Base-by-base conservation (phyloP, 2,888 invertebrate species). In the Amiota minor region DNA sequence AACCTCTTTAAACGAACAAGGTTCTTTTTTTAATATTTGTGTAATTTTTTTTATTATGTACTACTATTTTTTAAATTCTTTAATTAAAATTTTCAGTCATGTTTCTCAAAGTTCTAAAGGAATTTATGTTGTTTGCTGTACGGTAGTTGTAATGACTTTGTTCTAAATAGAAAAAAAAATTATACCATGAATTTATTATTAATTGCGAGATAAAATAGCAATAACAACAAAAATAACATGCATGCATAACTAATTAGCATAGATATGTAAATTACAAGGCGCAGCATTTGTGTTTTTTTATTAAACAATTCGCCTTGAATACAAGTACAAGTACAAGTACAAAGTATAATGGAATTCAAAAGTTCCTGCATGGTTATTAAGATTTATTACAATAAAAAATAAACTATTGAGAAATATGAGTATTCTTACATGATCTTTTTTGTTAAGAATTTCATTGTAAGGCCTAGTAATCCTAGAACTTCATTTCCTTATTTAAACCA, bases 181-280 rank as follows among this genome's bases (percentile, higher is more conserved):
- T 50, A 23, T 23, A 53, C 53, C 46, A 68, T 53, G 67, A 50
- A 11, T 35, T 62, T n/a, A n/a, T 35, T 23, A 35, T 62, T 62
- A 62, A 62, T 62, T 62, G 62, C 20, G 14, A 45, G 11, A 62
- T 35, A 23, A 45, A 62, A 62, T 45, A 14, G 1, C 53, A 53
- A 53, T 12, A 10, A 20, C 20, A 62, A 62, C 12, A 35, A 35
- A 6, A 3, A 59, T 12, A 20, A 4, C 23, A 18, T 59, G 9
- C 59, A 20, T 50, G 49, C 18, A 23, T 50, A 50, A 68, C 53
- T 50, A 50, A 68, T 68, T 68, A 62, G 14, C 62, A 62, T 62
- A 62, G 45, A 23, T 23, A 62, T 62, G 23, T 18, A 20, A 53
- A 68, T 68, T 68, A 16, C 20, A 23, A 20, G 67, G 23, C 20